Conservation (phyloP, 1,140 invertebrate genomes). For the Drosophila sp. region DNA sequence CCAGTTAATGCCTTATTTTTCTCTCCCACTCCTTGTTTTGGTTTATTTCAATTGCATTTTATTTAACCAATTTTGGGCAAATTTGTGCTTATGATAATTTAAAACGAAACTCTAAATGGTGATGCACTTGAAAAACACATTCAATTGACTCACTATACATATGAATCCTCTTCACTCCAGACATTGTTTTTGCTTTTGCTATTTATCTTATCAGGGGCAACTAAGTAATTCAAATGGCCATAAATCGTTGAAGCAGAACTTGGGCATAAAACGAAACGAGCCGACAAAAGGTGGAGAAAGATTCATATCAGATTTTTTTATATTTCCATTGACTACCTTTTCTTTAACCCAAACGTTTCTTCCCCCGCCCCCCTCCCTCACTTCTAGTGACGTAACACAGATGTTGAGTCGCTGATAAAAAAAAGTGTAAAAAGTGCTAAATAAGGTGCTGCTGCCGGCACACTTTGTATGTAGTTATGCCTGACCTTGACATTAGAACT, state of each 20-base stretch:
- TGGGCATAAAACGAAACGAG: constrained; percentile 39
- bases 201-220: constrained; percentile 53
- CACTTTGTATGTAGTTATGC: constrained; percentile 4
- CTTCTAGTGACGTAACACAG: background rate
- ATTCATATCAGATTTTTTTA: constrained; percentile 40
- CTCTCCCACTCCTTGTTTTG: background rate
- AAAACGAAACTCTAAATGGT: background rate
- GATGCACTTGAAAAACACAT: background rate
- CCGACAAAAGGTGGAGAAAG: constrained; percentile 21
- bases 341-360: background rate
- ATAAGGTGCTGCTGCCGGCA: constrained; percentile 11
- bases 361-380: background rate
- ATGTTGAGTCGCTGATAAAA: constrained; percentile 1
- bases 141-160: background rate
- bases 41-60: background rate
- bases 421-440: constrained; percentile 32
- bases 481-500: constrained; percentile 50
- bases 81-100: constrained; percentile 11
- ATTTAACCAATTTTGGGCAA: constrained; percentile 14
- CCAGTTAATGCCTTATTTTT: background rate
- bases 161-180: background rate
- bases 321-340: constrained; percentile 22
- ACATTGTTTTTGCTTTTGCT: constrained; percentile 10
- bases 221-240: constrained; percentile 22
- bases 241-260: constrained; percentile 45